A percentile compares a stretch with the other conserved stretches of the same genome.
These are phyloP conservation scores for Vultur gryphus DNA, from an alignment of 2,797 vertebrate species.

Conservation along the genomic window DNA sequence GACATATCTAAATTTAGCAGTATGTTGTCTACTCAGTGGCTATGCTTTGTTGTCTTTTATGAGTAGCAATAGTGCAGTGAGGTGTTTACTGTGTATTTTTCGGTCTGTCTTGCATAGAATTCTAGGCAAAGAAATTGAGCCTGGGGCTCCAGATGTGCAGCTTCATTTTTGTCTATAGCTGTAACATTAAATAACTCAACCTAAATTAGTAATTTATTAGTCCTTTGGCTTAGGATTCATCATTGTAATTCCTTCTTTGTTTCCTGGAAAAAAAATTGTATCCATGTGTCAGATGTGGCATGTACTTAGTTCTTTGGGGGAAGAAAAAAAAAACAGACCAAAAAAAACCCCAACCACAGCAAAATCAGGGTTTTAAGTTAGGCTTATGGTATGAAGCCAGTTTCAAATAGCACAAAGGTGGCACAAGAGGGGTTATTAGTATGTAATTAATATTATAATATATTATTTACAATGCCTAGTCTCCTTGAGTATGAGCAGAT, in stretches of 20 bases:
- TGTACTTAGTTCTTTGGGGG: neutral
- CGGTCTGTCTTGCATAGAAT: neutral
- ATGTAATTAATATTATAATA: constrained; percentile 14
- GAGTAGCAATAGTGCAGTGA: neutral
- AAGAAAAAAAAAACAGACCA: no score
- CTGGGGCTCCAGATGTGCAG: neutral
- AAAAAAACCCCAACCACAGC: neutral
- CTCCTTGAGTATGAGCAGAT: constrained; percentile 35
- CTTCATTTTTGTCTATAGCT: neutral
- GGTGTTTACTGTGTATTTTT: neutral
- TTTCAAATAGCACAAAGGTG: neutral
- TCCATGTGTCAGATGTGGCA: neutral
- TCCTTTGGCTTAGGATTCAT: neutral
- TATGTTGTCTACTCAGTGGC: neutral
- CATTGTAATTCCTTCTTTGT: neutral
- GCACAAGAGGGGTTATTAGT: neutral
- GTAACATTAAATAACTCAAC: neutral
- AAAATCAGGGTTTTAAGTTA: neutral
- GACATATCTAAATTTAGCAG: neutral
- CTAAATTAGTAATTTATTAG: neutral
- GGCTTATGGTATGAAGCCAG: neutral
- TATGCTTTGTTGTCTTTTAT: neutral
- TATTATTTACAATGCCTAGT: constrained; percentile 15
- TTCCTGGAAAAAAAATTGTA: neutral
- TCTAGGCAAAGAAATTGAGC: neutral